Evolutionary conservation across 2,797 vertebrate species (phyloP).

Genomic region (Cossypha niveicapilla): DNA sequence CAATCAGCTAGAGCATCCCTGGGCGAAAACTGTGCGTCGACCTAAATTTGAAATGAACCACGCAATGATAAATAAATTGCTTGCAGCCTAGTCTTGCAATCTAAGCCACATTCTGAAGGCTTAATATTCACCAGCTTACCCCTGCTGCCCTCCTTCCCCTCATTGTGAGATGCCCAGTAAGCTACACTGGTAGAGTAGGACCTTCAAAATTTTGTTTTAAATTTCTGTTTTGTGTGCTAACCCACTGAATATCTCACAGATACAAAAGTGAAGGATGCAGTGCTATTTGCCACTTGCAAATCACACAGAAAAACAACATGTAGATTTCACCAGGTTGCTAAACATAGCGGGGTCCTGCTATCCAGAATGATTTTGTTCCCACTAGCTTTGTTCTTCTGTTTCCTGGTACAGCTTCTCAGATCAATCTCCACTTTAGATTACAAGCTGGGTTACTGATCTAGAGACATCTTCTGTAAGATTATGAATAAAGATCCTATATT

Average conservation of each 20-base stretch:
- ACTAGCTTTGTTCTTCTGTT: not conserved
- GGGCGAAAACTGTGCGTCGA: not conserved
- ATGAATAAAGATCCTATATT: not conserved
- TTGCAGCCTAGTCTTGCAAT: not conserved
- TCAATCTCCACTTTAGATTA: not conserved
- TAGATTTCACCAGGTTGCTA: not conserved
- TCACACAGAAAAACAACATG: not conserved
- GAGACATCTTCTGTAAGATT: not conserved
- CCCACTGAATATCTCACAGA: not conserved
- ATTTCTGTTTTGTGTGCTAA: not conserved
- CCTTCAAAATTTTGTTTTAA: not conserved
- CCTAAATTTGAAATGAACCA: not conserved
- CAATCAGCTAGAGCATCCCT: not conserved
- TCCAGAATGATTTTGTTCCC: not conserved
- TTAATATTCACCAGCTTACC: not conserved
- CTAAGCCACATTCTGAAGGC: not conserved
- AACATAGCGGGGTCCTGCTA: not conserved
- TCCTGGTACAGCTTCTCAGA: not conserved
- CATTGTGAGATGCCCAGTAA: not conserved
- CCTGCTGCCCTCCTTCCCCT: not conserved
- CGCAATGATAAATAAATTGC: not conserved
- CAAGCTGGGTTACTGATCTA: not conserved
- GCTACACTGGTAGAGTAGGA: not conserved
- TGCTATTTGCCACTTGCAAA: not conserved
- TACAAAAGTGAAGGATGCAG: not conserved